Conservation (phyloP, 2,797 vertebrate genomes). For the Lutjanus argentimaculatus region DNA sequence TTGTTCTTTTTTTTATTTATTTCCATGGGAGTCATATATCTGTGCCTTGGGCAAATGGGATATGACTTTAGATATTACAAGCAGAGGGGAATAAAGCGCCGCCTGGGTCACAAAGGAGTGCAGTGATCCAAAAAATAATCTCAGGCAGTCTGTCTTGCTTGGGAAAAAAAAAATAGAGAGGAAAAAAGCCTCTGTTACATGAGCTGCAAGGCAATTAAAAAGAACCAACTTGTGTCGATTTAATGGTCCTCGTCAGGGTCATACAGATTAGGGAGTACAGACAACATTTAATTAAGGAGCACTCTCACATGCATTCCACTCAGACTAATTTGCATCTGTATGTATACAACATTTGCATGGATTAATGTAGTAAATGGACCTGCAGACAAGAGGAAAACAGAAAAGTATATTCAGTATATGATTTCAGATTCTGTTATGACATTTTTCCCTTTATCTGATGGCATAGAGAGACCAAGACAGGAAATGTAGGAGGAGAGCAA, state of each 20-base stretch:
- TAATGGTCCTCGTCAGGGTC: constrained; percentile 21
- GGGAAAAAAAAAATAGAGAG: not conserved
- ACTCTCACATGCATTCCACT: constrained; percentile 1
- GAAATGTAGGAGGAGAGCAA: not conserved
- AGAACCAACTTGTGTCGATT: constrained; percentile 10
- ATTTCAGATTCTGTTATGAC: not conserved
- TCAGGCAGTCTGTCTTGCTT: constrained; percentile 22
- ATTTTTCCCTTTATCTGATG: not conserved
- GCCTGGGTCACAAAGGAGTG: constrained; percentile 24
- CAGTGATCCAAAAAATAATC: constrained; percentile 51
- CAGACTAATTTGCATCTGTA: constrained; percentile 7
- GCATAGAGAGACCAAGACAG: not conserved
- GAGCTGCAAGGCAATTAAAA: constrained; percentile 39
- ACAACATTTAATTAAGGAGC: constrained; percentile 25
- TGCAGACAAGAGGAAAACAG: not conserved
- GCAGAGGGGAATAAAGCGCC: constrained; percentile 36
- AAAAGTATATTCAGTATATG: not conserved
- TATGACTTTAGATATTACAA: constrained; percentile 50
- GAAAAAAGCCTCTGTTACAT: constrained; percentile 1
- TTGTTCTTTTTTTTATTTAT: constrained; percentile 59
- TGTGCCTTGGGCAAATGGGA: constrained; percentile 2
- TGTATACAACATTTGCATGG: not conserved
- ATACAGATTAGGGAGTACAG: constrained; percentile 11
- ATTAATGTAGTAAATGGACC: not conserved
- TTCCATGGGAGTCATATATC: constrained; percentile 20